Evolutionary conservation across 2,888 invertebrate species (phyloP).

Genomic region (Apotomis betuletana): DNA sequence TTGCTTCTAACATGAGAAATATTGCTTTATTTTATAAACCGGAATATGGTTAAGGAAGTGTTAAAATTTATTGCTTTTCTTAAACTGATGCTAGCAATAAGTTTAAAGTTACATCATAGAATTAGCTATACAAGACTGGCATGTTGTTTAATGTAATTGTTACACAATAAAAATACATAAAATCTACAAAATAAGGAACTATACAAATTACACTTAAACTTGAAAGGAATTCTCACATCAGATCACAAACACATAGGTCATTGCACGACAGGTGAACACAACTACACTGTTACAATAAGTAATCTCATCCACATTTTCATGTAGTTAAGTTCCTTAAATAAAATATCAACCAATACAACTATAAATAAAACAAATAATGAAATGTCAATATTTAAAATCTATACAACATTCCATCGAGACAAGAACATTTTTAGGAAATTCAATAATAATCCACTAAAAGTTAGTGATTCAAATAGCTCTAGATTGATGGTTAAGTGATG

Average conservation of each 20-base stretch:
- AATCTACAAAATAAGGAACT: slow-evolving; percentile 81
- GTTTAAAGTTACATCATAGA: slow-evolving; percentile 53
- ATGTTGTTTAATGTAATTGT: slow-evolving; percentile 53
- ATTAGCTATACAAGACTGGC: slow-evolving; percentile 52
- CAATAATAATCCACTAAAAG: slow-evolving; percentile 54
- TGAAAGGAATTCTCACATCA: slow-evolving; percentile 77
- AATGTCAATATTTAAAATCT: slow-evolving; percentile 74
- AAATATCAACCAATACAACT: slow-evolving; percentile 81
- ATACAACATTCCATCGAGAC: slow-evolving; percentile 69
- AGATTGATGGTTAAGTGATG: slow-evolving; percentile 63
- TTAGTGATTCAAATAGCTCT: slow-evolving; percentile 59
- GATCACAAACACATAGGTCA: slow-evolving; percentile 80
- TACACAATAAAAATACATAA: slow-evolving; percentile 67
- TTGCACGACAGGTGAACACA: slow-evolving; percentile 74
- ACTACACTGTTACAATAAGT: slow-evolving; percentile 78
- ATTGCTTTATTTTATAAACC: slow-evolving; percentile 51
- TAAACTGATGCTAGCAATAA: slow-evolving; percentile 78
- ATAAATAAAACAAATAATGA: slow-evolving; percentile 74
- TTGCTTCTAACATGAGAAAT: slow-evolving; percentile 49
- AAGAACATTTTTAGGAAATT: slow-evolving; percentile 57
- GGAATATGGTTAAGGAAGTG: slow-evolving; percentile 57
- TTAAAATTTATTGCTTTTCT: slow-evolving; percentile 66
- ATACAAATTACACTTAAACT: slow-evolving; percentile 76
- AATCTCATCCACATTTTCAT: slow-evolving; percentile 74
- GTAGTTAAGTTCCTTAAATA: slow-evolving; percentile 68